These are phyloP conservation scores for Meteorus cinctellus DNA, from an alignment of 2,888 invertebrate genomes.

Conservation along the genomic window DNA sequence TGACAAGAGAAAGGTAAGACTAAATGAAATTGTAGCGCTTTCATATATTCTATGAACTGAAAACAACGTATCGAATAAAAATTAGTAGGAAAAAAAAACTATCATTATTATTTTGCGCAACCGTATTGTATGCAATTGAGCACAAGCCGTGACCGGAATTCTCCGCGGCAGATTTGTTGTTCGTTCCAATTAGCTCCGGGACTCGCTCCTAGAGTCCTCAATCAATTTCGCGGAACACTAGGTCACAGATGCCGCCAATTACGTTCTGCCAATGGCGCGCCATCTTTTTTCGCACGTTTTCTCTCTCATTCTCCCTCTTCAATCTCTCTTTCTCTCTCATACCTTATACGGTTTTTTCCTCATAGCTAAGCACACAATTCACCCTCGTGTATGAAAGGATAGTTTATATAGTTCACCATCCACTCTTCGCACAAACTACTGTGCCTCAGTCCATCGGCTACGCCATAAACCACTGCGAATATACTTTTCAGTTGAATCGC, in stretches of 20 bases:
- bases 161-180: constrained; percentile 55
- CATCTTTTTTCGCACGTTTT: constrained; percentile 53
- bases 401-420: no score
- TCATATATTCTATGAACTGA: not conserved
- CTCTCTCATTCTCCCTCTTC: constrained; percentile 22
- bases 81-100: not conserved
- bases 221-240: constrained; percentile 64
- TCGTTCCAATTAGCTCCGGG: constrained; percentile 59
- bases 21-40: not conserved
- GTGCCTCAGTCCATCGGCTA: no score
- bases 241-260: constrained; percentile 68
- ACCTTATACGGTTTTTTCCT: constrained; percentile 10
- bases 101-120: not conserved
- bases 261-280: constrained; percentile 59
- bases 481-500: no score
- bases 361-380: not conserved
- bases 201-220: constrained; percentile 58
- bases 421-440: no score
- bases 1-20: not conserved
- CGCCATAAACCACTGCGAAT: no score
- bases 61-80: not conserved
- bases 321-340: constrained; percentile 15
- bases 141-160: constrained; percentile 37
- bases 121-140: constrained; percentile 1
- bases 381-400: no score